These are phyloP conservation scores for Rhombomys opimus DNA, from an alignment of 2,113 vertebrate genomes.

Conservation along the genomic window DNA sequence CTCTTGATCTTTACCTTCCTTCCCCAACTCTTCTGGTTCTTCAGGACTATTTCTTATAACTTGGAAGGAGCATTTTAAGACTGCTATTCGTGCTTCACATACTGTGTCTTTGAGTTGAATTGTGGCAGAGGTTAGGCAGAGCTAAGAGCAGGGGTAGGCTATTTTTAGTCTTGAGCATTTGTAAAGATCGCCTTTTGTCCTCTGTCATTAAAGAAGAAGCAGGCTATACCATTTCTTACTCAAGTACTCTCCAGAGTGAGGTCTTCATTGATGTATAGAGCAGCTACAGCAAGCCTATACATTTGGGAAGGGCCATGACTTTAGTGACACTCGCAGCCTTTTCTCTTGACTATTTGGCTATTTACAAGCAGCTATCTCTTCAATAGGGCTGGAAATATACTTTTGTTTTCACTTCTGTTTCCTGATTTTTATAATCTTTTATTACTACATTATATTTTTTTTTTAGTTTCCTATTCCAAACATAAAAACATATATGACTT, in stretches of 20 bases:
- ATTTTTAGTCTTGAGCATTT: not conserved
- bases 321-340: not conserved
- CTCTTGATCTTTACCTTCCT: slow-evolving; percentile 55
- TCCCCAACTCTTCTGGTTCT: slow-evolving; percentile 69
- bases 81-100: not conserved
- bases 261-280: not conserved
- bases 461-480: too few relatives aligned
- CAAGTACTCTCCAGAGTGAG: not conserved
- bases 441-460: not conserved
- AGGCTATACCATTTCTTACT: not conserved
- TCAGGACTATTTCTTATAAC: too few relatives aligned
- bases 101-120: not conserved
- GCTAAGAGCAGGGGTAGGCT: not conserved
- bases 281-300: not conserved
- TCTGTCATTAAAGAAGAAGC: not conserved
- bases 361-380: not conserved
- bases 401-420: not conserved
- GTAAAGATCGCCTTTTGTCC: slow-evolving; percentile 9
- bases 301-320: not conserved
- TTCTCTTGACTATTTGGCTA: not conserved
- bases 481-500: too few relatives aligned
- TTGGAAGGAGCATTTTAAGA: too few relatives aligned
- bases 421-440: not conserved
- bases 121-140: not conserved
- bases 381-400: not conserved